Conservation (phyloP, 2,113 vertebrate genomes). For the Hippocampus barbouri region DNA sequence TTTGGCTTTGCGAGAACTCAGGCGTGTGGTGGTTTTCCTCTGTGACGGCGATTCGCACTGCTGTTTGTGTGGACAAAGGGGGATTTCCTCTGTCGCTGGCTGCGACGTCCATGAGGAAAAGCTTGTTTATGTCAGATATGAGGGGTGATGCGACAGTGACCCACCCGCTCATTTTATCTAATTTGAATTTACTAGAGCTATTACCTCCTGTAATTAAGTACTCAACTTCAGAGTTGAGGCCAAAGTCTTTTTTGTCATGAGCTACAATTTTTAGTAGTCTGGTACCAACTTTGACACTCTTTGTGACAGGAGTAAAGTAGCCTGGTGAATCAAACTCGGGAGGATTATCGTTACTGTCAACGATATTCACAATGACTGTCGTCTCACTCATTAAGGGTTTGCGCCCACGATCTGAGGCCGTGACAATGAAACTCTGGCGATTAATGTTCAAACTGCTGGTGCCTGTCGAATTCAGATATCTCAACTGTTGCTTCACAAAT, state of each 20-base stretch:
- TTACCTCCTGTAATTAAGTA: constrained; percentile 80
- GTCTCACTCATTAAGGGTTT: constrained; percentile 89
- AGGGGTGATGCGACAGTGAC: constrained; percentile 85
- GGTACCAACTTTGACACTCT: constrained; percentile 87
- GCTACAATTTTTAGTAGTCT: constrained; percentile 83
- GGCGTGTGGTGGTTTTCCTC: constrained; percentile 95
- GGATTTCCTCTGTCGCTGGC: constrained; percentile 91
- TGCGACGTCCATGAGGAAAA: constrained; percentile 79
- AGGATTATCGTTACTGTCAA: constrained; percentile 92
- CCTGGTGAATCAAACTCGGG: constrained; percentile 76
- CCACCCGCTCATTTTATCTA: constrained; percentile 86
- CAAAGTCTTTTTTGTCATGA: constrained; percentile 88
- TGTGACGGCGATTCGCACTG: constrained; percentile 82
- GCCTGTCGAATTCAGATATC: constrained; percentile 84
- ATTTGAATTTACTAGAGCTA: constrained; percentile 77
- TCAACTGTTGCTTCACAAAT: constrained; percentile 88
- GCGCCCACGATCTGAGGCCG: constrained; percentile 85
- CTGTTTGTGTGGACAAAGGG: constrained; percentile 77
- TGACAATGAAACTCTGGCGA: constrained; percentile 93
- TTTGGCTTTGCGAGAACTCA: constrained; percentile 89
- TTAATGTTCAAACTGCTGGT: constrained; percentile 84
- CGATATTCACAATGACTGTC: constrained; percentile 87
- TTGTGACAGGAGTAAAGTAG: constrained; percentile 93
- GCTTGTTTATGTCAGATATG: constrained; percentile 79
- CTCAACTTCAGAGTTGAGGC: constrained; percentile 89